Evolutionary conservation across 2,113 vertebrate genomes (phyloP).

Genomic region (Xiphophorus couchianus): DNA sequence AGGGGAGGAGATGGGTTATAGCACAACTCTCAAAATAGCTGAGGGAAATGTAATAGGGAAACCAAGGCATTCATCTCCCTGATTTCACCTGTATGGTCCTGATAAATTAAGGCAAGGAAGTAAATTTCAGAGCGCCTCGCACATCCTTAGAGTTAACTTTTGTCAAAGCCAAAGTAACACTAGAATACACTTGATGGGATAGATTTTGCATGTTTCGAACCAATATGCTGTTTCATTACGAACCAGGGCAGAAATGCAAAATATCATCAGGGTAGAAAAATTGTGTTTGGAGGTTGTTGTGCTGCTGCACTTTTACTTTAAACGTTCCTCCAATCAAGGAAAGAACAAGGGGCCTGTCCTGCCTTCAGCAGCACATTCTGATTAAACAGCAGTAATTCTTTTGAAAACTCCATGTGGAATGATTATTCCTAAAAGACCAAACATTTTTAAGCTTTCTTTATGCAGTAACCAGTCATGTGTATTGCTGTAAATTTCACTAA

Average conservation of each 20-base stretch:
- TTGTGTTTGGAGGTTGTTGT: background rate
- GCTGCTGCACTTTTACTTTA: slow-evolving; percentile 4
- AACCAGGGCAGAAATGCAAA: background rate
- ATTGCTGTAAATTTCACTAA: background rate
- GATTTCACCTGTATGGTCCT: slow-evolving; percentile 52
- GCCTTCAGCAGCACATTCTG: background rate
- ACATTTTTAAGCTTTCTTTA: background rate
- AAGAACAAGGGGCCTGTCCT: too few relatives aligned
- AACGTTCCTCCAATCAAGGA: background rate
- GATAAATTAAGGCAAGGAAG: slow-evolving; percentile 36
- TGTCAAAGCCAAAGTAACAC: slow-evolving; percentile 6
- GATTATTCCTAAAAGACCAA: background rate
- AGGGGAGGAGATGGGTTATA: slow-evolving; percentile 2
- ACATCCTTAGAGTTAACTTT: slow-evolving; percentile 26
- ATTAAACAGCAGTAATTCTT: background rate
- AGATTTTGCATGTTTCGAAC: slow-evolving; percentile 8
- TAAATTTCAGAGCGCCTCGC: slow-evolving; percentile 23
- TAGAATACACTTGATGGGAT: slow-evolving; percentile 14
- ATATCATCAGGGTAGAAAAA: background rate
- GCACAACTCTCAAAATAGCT: slow-evolving; percentile 51
- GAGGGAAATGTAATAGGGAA: slow-evolving; percentile 45
- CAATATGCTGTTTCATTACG: slow-evolving; percentile 6
- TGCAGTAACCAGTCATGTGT: background rate
- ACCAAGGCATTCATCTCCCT: slow-evolving; percentile 47
- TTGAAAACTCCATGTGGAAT: background rate